Conservation (phyloP, 2,888 invertebrate genomes). For the Petrolisthes cinctipes region DNA sequence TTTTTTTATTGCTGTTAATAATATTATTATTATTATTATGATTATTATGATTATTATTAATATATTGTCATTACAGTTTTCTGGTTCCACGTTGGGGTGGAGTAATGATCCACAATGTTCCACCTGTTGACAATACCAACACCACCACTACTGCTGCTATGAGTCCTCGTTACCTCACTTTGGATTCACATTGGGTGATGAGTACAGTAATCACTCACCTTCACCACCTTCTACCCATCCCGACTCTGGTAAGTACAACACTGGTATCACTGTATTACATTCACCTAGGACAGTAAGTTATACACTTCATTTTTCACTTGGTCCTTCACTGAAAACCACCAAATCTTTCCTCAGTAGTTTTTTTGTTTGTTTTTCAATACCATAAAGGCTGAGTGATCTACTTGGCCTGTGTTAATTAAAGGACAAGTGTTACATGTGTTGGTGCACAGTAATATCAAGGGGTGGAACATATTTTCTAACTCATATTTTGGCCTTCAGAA, state of each 20-base stretch:
- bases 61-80: slow-evolving; percentile 67
- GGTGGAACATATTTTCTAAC: no score
- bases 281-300: background rate
- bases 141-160: background rate
- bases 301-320: background rate
- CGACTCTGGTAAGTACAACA: slow-evolving; percentile 27
- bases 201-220: slow-evolving; percentile 83
- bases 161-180: slow-evolving; percentile 26
- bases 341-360: no score
- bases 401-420: no score
- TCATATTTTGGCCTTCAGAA: background rate
- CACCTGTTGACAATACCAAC: slow-evolving; percentile 67
- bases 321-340: no score
- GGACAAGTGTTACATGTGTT: no score
- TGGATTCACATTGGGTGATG: slow-evolving; percentile 78
- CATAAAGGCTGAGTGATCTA: no score
- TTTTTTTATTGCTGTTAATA: background rate
- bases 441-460: no score
- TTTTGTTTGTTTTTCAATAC: no score
- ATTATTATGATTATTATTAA: background rate
- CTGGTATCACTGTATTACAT: background rate
- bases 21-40: background rate
- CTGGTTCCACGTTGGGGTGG: slow-evolving; percentile 85
- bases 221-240: slow-evolving; percentile 80
- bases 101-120: slow-evolving; percentile 82